These are phyloP conservation scores for Chloromyia formosa DNA, from an alignment of 2,888 invertebrate genomes.

Conservation along the genomic window DNA sequence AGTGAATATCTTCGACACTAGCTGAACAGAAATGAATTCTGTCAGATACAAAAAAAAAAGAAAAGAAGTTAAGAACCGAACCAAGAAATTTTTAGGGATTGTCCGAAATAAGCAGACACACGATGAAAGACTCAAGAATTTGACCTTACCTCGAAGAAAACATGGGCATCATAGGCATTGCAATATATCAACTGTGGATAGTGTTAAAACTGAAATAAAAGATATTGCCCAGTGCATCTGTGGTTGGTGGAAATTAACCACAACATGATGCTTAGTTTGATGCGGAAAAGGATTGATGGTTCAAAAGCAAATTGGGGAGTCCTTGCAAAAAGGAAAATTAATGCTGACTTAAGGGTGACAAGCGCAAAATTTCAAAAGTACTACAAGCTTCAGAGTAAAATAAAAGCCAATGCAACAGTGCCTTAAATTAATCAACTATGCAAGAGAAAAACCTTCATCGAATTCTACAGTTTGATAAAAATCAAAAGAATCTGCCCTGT, in stretches of 20 bases:
- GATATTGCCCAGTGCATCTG: neutral
- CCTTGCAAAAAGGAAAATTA: too few species aligned
- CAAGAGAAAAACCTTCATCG: neutral
- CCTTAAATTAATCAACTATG: too few species aligned
- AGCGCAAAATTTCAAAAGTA: too few species aligned
- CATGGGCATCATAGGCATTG: slow-evolving; percentile 3
- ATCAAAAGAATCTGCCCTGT: neutral
- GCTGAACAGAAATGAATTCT: neutral
- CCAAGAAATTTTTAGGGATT: too few species aligned
- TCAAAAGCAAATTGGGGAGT: too few species aligned
- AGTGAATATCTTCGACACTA: neutral
- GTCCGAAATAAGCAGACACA: slow-evolving; percentile 10
- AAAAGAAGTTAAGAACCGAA: neutral
- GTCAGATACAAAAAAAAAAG: neutral
- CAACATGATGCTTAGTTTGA: neutral
- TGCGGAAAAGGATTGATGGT: too few species aligned
- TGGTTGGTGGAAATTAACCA: neutral
- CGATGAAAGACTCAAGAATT: slow-evolving; percentile 9
- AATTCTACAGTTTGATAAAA: slow-evolving; percentile 5
- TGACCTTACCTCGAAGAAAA: slow-evolving; percentile 16
- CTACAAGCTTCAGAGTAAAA: too few species aligned
- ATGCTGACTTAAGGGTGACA: too few species aligned
- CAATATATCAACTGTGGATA: neutral
- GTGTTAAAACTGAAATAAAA: slow-evolving; percentile 5
- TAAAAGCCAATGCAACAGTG: too few species aligned